Conservation (phyloP, 2,113 vertebrate species). For the Gracilinanus agilis region DNA sequence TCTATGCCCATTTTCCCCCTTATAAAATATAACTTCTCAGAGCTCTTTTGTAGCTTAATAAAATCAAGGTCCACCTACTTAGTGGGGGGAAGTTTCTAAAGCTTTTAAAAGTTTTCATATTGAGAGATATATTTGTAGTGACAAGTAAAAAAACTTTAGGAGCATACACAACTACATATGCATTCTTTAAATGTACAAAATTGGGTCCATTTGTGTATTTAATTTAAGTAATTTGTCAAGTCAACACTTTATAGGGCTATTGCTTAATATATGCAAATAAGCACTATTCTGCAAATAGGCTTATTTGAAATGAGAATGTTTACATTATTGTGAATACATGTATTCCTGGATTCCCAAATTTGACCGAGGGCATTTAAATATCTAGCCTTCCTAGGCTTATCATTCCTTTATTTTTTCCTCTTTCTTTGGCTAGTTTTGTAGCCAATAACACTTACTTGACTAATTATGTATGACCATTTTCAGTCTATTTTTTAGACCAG, state of each 20-base stretch:
- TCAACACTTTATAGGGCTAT: constrained; percentile 32
- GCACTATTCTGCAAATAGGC: background rate
- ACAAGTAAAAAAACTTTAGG: background rate
- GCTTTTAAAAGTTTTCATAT: constrained; percentile 17
- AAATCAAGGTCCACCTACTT: background rate
- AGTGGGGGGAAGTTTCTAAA: constrained; percentile 14
- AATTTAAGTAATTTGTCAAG: background rate
- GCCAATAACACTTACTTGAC: background rate
- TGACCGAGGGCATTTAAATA: background rate
- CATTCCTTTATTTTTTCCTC: background rate
- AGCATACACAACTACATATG: background rate
- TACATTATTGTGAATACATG: background rate
- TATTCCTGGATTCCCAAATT: background rate
- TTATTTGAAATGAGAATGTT: background rate
- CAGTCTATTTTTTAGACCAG: background rate
- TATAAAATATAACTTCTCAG: background rate
- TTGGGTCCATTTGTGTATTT: background rate
- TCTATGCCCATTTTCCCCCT: background rate
- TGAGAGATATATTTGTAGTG: constrained; percentile 12
- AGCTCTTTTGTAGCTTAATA: background rate
- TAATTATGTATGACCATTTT: background rate
- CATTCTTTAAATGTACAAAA: background rate
- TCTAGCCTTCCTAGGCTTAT: background rate
- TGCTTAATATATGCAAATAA: background rate
- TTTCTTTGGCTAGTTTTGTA: background rate